phyloP scores from a whole-genome alignment of 1,140 invertebrate species.

The Philopotamus ludificatus region DNA sequence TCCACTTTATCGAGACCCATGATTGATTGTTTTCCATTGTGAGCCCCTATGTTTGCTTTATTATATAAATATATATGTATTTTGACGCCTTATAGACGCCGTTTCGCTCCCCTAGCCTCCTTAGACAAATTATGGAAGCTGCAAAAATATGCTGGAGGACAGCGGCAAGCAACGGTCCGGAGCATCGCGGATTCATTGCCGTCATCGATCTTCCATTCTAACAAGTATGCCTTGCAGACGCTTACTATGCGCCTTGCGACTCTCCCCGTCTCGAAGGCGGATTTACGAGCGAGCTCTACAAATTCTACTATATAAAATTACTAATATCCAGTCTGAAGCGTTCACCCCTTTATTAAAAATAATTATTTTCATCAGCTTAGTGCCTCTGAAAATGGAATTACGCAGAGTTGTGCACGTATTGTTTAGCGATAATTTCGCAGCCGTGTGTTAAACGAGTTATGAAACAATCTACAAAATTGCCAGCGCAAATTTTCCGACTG shows the following conservation, averaged over 20 bases:
- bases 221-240: too few species aligned
- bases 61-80: conserved; percentile 7
- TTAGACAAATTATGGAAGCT: conserved; percentile 8
- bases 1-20: background rate
- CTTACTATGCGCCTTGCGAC: too few species aligned
- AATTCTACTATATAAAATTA: too few species aligned
- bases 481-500: background rate
- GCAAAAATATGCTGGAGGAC: background rate
- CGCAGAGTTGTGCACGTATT: too few species aligned
- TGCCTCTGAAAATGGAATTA: background rate
- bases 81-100: conserved; percentile 4
- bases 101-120: background rate
- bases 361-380: too few species aligned
- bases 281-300: too few species aligned
- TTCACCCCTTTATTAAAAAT: too few species aligned
- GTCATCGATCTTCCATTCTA: background rate
- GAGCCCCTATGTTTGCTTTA: conserved; percentile 6
- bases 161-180: background rate
- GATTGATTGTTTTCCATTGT: conserved; percentile 20
- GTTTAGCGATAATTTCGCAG: too few species aligned
- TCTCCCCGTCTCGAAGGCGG: too few species aligned
- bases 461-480: background rate
- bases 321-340: too few species aligned
- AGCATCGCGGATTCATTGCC: background rate
- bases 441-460: background rate